Conservation (phyloP, 1,140 invertebrate species). For the Neodiprion virginianus region DNA sequence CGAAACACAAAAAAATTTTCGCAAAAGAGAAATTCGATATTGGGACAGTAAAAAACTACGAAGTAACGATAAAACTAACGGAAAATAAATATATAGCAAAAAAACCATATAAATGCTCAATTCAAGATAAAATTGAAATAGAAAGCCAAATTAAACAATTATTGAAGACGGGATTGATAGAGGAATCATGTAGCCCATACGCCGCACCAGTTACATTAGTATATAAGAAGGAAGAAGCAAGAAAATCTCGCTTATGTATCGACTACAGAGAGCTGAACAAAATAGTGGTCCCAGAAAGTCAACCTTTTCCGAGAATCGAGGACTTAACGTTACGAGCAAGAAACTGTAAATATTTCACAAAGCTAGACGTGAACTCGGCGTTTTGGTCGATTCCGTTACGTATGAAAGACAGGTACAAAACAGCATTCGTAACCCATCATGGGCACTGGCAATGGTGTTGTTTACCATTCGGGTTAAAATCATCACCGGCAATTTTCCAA, state of each 20-base stretch:
- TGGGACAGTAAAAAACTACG: constrained; percentile 23
- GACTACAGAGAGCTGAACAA: constrained; percentile 39
- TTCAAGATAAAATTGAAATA: constrained; percentile 26
- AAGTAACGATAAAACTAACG: constrained; percentile 26
- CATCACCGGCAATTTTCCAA: background rate
- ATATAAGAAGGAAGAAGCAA: constrained; percentile 31
- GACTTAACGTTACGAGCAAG: constrained; percentile 31
- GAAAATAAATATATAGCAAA: constrained; percentile 29
- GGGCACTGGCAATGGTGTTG: constrained; percentile 12
- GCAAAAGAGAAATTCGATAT: constrained; percentile 25
- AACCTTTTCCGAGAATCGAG: constrained; percentile 41
- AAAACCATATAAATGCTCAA: constrained; percentile 29
- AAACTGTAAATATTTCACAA: constrained; percentile 30
- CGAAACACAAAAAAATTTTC: constrained; percentile 21
- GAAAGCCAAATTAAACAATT: constrained; percentile 26
- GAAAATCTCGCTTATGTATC: constrained; percentile 33
- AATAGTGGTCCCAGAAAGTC: constrained; percentile 33
- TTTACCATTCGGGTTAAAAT: background rate
- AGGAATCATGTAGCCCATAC: constrained; percentile 23
- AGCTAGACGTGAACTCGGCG: constrained; percentile 36
- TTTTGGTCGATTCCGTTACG: constrained; percentile 36
- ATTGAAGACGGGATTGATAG: constrained; percentile 23
- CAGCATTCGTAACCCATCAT: constrained; percentile 4
- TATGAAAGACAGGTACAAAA: constrained; percentile 12
- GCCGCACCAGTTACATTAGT: constrained; percentile 26